phyloP scores from a whole-genome alignment of 2,888 invertebrate genomes.

The Catocala fraxini region DNA sequence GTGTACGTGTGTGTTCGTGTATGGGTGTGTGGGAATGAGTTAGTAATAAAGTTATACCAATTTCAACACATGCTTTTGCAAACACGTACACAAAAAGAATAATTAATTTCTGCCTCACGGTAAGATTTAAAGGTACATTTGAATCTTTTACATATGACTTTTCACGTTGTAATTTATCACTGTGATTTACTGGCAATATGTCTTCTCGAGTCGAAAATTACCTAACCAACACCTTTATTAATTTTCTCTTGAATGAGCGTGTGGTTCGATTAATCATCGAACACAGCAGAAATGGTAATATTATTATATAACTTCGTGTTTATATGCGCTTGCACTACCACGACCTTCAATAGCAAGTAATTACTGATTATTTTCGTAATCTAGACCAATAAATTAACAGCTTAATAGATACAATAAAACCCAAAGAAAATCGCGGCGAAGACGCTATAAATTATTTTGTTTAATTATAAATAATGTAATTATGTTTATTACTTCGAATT shows the following conservation, averaged over 20 bases:
- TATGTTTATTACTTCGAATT: slow-evolving; percentile 19
- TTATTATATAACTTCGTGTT: too few relatives aligned
- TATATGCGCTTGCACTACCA: too few relatives aligned
- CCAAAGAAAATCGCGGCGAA: slow-evolving; percentile 9
- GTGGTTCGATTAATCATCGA: background rate
- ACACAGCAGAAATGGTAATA: background rate
- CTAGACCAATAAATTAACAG: slow-evolving; percentile 18
- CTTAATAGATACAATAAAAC: slow-evolving; percentile 26
- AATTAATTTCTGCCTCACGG: background rate
- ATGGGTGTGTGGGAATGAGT: too few relatives aligned
- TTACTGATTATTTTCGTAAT: slow-evolving; percentile 11
- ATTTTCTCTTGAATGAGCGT: background rate
- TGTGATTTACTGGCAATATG: slow-evolving; percentile 2
- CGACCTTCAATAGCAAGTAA: background rate
- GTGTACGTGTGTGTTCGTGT: too few relatives aligned
- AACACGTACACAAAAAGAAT: too few relatives aligned
- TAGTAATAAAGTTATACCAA: too few relatives aligned
- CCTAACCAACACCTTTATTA: slow-evolving; percentile 6
- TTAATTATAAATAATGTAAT: slow-evolving; percentile 23
- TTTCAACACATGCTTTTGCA: too few relatives aligned
- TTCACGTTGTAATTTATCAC: background rate
- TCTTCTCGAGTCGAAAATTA: slow-evolving; percentile 1
- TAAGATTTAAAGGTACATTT: background rate
- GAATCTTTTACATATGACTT: background rate
- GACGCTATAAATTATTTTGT: slow-evolving; percentile 25